Evolutionary conservation across 2,888 invertebrate genomes (phyloP).

Genomic region (Caenorhabditis sp.): DNA sequence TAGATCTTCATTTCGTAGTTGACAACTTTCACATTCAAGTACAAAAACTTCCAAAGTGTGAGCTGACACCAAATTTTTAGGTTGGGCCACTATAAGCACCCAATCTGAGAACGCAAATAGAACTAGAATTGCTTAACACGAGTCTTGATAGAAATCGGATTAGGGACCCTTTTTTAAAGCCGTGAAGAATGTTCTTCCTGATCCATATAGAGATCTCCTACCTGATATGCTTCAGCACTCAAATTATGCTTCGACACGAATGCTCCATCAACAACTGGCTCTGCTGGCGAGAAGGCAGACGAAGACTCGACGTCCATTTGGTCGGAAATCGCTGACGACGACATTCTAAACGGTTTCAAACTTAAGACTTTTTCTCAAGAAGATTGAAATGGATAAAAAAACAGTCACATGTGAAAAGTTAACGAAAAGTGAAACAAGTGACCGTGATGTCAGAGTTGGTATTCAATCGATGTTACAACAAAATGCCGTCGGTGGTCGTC

Average conservation of each 20-base stretch:
- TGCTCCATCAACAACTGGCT: slow-evolving; percentile 74
- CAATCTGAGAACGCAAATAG: too few relatives aligned
- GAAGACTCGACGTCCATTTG: slow-evolving; percentile 75
- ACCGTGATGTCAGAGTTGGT: slow-evolving; percentile 42
- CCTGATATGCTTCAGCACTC: slow-evolving; percentile 81
- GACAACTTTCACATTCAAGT: too few relatives aligned
- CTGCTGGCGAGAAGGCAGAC: slow-evolving; percentile 76
- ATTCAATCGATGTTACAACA: slow-evolving; percentile 50
- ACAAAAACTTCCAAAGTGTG: too few relatives aligned
- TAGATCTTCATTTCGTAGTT: too few relatives aligned
- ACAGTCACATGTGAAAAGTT: slow-evolving; percentile 22
- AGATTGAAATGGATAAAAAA: slow-evolving; percentile 2
- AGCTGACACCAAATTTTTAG: too few relatives aligned
- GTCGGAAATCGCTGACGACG: slow-evolving; percentile 64
- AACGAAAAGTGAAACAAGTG: slow-evolving; percentile 44
- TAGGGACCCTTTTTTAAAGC: too few relatives aligned
- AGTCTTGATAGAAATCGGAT: too few relatives aligned
- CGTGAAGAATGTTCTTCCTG: too few relatives aligned
- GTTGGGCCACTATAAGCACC: too few relatives aligned
- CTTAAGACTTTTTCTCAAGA: not conserved
- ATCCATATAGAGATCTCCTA: too few relatives aligned
- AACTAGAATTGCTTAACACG: too few relatives aligned
- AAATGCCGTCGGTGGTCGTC: slow-evolving; percentile 33
- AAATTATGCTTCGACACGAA: slow-evolving; percentile 81
- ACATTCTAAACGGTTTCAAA: slow-evolving; percentile 40